These are phyloP conservation scores for Cephalotes varians DNA, from an alignment of 2,888 invertebrate species.

Conservation along the genomic window DNA sequence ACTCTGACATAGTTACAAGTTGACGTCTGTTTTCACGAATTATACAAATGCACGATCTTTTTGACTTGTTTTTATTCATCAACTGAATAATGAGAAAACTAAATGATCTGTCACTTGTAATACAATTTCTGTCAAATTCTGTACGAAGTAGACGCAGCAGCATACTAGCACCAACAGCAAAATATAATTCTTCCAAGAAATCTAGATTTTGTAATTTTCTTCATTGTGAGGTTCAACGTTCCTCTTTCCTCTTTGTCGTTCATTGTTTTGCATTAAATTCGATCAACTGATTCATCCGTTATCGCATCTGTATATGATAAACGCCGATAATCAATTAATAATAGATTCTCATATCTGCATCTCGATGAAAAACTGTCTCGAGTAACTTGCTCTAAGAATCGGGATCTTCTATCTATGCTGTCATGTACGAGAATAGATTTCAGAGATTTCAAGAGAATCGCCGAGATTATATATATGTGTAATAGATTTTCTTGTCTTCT, in stretches of 20 bases:
- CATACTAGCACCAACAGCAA: background rate
- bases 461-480: background rate
- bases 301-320: background rate
- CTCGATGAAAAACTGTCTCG: background rate
- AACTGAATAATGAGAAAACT: background rate
- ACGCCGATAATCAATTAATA: conserved; percentile 32
- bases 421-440: conserved; percentile 40
- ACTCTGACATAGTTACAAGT: background rate
- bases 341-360: conserved; percentile 14
- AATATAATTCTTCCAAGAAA: background rate
- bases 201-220: background rate
- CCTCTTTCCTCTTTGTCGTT: background rate
- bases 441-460: background rate
- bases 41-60: background rate
- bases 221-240: background rate
- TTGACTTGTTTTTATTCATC: background rate
- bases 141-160: background rate
- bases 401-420: conserved; percentile 2
- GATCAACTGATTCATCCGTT: background rate
- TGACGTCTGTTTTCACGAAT: background rate
- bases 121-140: background rate
- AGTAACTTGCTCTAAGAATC: conserved; percentile 21
- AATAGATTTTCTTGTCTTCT: background rate
- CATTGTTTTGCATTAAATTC: conserved; percentile 12
- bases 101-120: background rate